A percentile compares a stretch with the other conserved stretches of the same genome.
Evolutionary conservation across 2,888 invertebrate genomes (phyloP).

Genomic region (Cosmorhoe ocellata): DNA sequence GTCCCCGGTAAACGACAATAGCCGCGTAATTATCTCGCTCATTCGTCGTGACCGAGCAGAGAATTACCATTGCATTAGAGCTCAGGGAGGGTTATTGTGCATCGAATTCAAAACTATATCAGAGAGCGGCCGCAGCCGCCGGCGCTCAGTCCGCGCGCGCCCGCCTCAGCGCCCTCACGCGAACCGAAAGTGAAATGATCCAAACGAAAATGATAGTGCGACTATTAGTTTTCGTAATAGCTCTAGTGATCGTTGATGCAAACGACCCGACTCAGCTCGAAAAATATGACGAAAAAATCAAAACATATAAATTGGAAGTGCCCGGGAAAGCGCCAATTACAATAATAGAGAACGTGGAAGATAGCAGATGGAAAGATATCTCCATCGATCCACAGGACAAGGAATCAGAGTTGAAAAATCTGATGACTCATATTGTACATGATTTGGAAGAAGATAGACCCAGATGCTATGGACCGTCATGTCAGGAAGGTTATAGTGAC

Average conservation of each 20-base stretch:
- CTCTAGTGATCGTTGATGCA: constrained; percentile 52
- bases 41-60: constrained; percentile 77
- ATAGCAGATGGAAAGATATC: constrained; percentile 49
- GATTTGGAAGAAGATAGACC: constrained; percentile 60
- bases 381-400: constrained; percentile 45
- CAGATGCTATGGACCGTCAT: constrained; percentile 75
- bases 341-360: constrained; percentile 76
- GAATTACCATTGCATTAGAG: constrained; percentile 74
- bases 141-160: constrained; percentile 73
- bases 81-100: constrained; percentile 75
- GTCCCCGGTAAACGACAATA: constrained; percentile 69
- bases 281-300: constrained; percentile 66
- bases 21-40: constrained; percentile 75
- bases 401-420: constrained; percentile 63
- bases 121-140: constrained; percentile 55
- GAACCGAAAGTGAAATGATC: constrained; percentile 71
- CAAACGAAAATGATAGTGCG: constrained; percentile 73
- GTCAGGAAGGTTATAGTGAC: constrained; percentile 62
- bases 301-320: constrained; percentile 79
- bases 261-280: constrained; percentile 60
- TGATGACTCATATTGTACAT: constrained; percentile 71
- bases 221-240: constrained; percentile 56
- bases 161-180: constrained; percentile 63
- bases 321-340: constrained; percentile 82
- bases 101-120: constrained; percentile 79